These are phyloP conservation scores for Cassiopea xamachana DNA, from an alignment of 30 jellyfish, hydroid and myxozoan genomes.

Conservation along the genomic window DNA sequence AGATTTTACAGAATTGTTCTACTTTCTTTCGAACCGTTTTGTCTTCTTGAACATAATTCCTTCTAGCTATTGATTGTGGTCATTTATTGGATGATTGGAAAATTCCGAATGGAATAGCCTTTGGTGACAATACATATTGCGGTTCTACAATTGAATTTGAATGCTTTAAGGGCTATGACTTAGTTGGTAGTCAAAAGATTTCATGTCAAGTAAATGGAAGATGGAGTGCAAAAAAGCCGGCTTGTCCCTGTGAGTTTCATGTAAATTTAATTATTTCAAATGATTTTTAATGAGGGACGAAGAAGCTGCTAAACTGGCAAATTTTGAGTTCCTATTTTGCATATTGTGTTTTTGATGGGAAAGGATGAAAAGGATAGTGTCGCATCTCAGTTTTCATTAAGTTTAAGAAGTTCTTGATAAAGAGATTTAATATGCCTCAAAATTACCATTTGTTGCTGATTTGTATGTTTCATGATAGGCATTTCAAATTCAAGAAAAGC, in stretches of 20 bases:
- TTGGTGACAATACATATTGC: conserved; percentile 26
- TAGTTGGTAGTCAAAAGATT: conserved; percentile 26
- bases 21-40: background rate
- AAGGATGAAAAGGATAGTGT: too few relatives aligned
- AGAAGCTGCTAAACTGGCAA: too few relatives aligned
- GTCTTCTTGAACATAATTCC: background rate
- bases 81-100: conserved; percentile 26
- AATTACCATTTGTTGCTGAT: too few relatives aligned
- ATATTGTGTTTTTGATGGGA: too few relatives aligned
- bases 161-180: conserved; percentile 36
- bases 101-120: conserved; percentile 30
- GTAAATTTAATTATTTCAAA: background rate
- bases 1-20: background rate
- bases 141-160: conserved; percentile 33
- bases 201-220: conserved; percentile 41
- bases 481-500: too few relatives aligned
- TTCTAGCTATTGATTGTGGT: conserved; percentile 54
- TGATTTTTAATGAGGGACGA: too few relatives aligned
- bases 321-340: too few relatives aligned
- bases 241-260: conserved; percentile 37
- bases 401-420: too few relatives aligned
- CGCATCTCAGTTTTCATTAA: too few relatives aligned
- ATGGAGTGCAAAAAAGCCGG: conserved; percentile 57
- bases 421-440: too few relatives aligned
- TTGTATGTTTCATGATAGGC: too few relatives aligned